A percentile compares a stretch with the other conserved stretches of the same genome.
Conservation (phyloP, 2,797 vertebrate genomes). For the Hypotaenidia philippensis region DNA sequence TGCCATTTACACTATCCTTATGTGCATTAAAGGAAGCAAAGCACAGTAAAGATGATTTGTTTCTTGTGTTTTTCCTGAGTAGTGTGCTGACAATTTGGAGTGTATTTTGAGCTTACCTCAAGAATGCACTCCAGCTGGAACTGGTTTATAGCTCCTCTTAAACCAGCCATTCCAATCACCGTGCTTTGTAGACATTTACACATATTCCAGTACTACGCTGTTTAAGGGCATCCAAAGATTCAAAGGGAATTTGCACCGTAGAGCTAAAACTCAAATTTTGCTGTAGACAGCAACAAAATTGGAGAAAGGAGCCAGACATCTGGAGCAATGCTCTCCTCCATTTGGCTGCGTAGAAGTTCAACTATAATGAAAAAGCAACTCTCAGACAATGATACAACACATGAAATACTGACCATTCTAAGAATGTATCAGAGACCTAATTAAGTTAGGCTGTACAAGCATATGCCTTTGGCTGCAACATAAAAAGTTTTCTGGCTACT, state of each 20-base stretch:
- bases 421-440: slow-evolving; percentile 52
- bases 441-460: slow-evolving; percentile 39
- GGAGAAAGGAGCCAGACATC: slow-evolving; percentile 72
- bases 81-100: slow-evolving; percentile 63
- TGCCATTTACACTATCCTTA: slow-evolving; percentile 56
- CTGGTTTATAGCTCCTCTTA: slow-evolving; percentile 74
- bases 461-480: slow-evolving; percentile 40
- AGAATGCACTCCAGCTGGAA: slow-evolving; percentile 70
- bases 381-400: not conserved
- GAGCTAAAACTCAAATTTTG: slow-evolving; percentile 78
- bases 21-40: slow-evolving; percentile 45
- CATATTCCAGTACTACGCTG: slow-evolving; percentile 42
- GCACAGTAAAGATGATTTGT: slow-evolving; percentile 29
- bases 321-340: slow-evolving; percentile 50
- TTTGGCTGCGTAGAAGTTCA: slow-evolving; percentile 37
- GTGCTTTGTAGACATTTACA: slow-evolving; percentile 60
- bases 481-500: slow-evolving; percentile 40
- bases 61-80: slow-evolving; percentile 58
- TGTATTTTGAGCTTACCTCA: slow-evolving; percentile 69
- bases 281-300: slow-evolving; percentile 68
- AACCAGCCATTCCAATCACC: slow-evolving; percentile 66
- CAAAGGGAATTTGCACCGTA: slow-evolving; percentile 68
- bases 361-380: slow-evolving; percentile 47
- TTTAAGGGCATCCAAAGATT: slow-evolving; percentile 70
- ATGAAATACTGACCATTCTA: slow-evolving; percentile 43